Conservation (phyloP, 1,140 invertebrate genomes). For the Zaprionus lachaisei region DNA sequence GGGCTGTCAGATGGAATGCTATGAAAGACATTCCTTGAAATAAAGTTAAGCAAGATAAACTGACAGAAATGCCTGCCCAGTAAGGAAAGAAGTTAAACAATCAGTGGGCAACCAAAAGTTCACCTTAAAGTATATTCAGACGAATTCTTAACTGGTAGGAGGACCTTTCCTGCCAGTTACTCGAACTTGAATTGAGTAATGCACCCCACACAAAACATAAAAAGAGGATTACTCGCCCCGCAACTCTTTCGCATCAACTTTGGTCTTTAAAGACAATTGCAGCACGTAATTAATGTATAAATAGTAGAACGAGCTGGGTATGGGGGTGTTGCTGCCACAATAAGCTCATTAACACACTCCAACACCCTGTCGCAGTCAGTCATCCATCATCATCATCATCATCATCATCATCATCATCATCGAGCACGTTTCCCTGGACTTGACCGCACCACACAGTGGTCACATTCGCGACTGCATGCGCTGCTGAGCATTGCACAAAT, state of each 20-base stretch:
- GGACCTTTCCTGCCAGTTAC: not conserved
- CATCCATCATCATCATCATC: not conserved
- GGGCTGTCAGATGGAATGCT: not conserved
- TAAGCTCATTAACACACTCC: conserved; percentile 18
- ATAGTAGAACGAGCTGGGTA: conserved; percentile 15
- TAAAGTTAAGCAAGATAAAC: not conserved
- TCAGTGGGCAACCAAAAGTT: too few species aligned
- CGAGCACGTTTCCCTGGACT: conserved; percentile 47
- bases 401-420: conserved; percentile 13
- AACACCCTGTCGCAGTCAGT: not conserved
- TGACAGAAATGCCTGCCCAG: not conserved
- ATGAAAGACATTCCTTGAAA: not conserved
- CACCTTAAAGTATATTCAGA: too few species aligned
- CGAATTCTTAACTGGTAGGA: too few species aligned
- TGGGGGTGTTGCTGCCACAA: conserved; percentile 17
- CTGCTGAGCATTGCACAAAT: conserved; percentile 45
- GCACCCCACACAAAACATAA: too few species aligned
- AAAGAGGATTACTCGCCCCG: not conserved
- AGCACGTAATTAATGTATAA: conserved; percentile 51
- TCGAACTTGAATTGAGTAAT: not conserved
- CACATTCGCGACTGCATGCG: conserved; percentile 41
- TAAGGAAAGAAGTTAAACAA: not conserved
- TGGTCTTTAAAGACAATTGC: conserved; percentile 10
- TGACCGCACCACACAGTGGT: conserved; percentile 11
- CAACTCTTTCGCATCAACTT: not conserved